These are phyloP conservation scores for Condylura cristata DNA, from an alignment of 2,113 vertebrate genomes.

Conservation along the genomic window DNA sequence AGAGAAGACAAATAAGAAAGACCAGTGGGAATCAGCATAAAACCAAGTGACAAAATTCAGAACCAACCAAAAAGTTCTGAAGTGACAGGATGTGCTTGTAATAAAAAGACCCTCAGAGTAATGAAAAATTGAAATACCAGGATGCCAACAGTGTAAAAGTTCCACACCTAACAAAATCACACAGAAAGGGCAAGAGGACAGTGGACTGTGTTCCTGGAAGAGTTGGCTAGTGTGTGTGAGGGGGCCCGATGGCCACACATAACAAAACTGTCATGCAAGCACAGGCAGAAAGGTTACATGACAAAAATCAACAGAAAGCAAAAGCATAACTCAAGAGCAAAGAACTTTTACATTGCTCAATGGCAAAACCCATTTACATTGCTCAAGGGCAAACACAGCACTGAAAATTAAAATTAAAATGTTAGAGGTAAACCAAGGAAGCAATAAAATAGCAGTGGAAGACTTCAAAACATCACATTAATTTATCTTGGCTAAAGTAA, in stretches of 20 bases:
- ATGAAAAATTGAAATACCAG: background rate
- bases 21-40: background rate
- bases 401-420: conserved; percentile 6
- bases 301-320: conserved; percentile 46
- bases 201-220: background rate
- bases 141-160: background rate
- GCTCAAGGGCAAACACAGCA: background rate
- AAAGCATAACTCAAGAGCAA: background rate
- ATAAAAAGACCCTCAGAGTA: background rate
- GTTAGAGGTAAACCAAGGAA: background rate
- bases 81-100: background rate
- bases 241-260: background rate
- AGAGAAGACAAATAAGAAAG: background rate
- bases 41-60: background rate
- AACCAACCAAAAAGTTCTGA: background rate
- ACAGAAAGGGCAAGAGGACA: background rate
- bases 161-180: background rate
- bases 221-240: background rate
- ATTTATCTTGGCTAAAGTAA: background rate
- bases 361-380: background rate
- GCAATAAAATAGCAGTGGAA: background rate
- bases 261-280: conserved; percentile 1
- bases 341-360: background rate
- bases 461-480: background rate
- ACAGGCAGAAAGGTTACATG: background rate